Evolutionary conservation across 2,113 vertebrate species (phyloP), one percentile per base, ranked within the genome.

Genomic region (Cnemophilus loriae): DNA sequence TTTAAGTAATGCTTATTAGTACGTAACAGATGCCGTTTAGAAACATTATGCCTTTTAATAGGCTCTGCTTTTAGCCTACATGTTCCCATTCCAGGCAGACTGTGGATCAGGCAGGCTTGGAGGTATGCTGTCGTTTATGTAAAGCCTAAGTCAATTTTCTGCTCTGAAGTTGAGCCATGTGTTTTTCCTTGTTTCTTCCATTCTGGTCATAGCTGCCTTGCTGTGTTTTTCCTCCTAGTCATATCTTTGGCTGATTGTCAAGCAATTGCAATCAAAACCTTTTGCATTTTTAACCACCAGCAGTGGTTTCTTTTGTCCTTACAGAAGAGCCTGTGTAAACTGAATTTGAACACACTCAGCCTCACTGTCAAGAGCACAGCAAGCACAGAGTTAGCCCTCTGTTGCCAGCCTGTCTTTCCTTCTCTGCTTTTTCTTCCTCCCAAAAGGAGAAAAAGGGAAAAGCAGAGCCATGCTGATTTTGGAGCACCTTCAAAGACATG

Each of bases 121-220:
- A 94, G 95, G 90, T 95, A 95, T 92, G 90, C 49, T 86, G 57
- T 91, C 76, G 4, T 60, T 70, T 93, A 71, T 87, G 67, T 87
- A 94, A 95, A 94, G 85, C 78, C 88, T 86, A 94, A 97, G 93
- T 96, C 84, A 92, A 93, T 96, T 97, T 97, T 97, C 95, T 97
- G 93, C 97, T 96, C 77, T 90, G 90, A 96, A 95, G 94, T 91
- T 16, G 56, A 94, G 86, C 79, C 89, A 46, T 87, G 80, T 86
- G 78, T 95, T 95, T 94, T 84, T 47, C 71, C 47, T 57, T 81
- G 30, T 76, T 77, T 68, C 61, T 73, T 65, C 84, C 74, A 87
- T 93, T 91, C 92, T 94, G 81, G 75, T 92, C 92, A 80, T 94
- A 84, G 68, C 73, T 90, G 67, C 93, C 71, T 94, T 87, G 90